A percentile compares a stretch with the other conserved stretches of the same genome.
These are phyloP conservation scores for Pilophorus perplexus DNA, from an alignment of 2,888 invertebrate genomes.

Conservation along the genomic window DNA sequence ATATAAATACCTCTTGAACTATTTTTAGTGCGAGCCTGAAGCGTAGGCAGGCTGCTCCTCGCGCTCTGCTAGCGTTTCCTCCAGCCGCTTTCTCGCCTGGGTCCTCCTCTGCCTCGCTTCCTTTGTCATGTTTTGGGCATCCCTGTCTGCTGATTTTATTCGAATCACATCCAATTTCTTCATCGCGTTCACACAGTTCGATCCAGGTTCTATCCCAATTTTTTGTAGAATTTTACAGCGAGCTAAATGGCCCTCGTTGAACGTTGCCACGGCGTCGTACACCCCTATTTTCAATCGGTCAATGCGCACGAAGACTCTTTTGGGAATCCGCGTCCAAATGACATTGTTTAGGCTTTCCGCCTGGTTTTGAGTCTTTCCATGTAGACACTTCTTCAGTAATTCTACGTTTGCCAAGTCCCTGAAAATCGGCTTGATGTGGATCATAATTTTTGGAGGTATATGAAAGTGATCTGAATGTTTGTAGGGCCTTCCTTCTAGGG, in stretches of 20 bases:
- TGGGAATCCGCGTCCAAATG: background rate
- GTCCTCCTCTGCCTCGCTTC: background rate
- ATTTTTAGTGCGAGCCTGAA: conserved; percentile 1
- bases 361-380: background rate
- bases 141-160: background rate
- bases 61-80: background rate
- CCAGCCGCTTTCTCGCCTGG: background rate
- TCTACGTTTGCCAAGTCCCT: background rate
- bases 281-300: background rate
- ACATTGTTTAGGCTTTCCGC: background rate
- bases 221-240: background rate
- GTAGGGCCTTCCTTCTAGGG: background rate
- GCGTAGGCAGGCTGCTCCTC: background rate
- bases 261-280: background rate
- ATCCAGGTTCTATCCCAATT: background rate
- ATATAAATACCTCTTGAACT: background rate
- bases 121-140: background rate
- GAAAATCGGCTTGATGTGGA: background rate
- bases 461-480: background rate
- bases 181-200: background rate
- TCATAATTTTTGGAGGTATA: background rate
- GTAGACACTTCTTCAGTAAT: background rate
- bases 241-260: background rate
- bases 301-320: background rate
- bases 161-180: background rate